These are phyloP conservation scores for Napeogenes inachia DNA, from an alignment of 2,888 invertebrate species.

Conservation along the genomic window DNA sequence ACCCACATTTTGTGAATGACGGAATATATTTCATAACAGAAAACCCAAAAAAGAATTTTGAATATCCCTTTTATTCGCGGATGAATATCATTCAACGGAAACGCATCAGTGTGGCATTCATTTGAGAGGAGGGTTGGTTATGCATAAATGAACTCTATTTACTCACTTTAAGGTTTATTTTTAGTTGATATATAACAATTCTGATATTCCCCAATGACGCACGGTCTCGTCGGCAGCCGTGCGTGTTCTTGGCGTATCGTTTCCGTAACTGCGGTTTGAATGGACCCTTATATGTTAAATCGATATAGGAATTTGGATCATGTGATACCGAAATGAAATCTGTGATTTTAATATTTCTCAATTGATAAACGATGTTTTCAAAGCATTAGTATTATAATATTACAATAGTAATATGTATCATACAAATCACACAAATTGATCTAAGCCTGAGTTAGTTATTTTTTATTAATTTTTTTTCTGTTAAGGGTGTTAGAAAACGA, in stretches of 20 bases:
- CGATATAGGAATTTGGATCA: conserved; percentile 1
- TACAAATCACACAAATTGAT: too few species aligned
- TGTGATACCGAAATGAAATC: neutral
- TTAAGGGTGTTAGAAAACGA: too few species aligned
- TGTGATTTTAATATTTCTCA: conserved; percentile 33
- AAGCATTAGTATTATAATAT: conserved; percentile 24
- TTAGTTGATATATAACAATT: neutral
- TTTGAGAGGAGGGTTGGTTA: neutral
- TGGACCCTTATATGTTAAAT: conserved; percentile 3
- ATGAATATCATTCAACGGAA: neutral
- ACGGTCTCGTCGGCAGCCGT: conserved; percentile 1
- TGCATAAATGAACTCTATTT: neutral
- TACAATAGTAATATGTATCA: too few species aligned
- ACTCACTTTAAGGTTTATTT: neutral
- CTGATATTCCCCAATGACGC: neutral
- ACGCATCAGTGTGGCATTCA: conserved; percentile 1
- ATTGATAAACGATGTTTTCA: too few species aligned
- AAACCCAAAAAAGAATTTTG: neutral
- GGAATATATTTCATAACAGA: neutral
- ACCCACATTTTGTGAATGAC: too few species aligned
- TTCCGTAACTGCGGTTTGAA: conserved; percentile 6
- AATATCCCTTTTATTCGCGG: conserved; percentile 1
- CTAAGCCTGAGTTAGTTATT: too few species aligned
- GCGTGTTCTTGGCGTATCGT: conserved; percentile 7
- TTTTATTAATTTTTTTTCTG: too few species aligned